Base-by-base conservation (phyloP, 2,888 invertebrate species). In the Stomorhina lunata region DNA sequence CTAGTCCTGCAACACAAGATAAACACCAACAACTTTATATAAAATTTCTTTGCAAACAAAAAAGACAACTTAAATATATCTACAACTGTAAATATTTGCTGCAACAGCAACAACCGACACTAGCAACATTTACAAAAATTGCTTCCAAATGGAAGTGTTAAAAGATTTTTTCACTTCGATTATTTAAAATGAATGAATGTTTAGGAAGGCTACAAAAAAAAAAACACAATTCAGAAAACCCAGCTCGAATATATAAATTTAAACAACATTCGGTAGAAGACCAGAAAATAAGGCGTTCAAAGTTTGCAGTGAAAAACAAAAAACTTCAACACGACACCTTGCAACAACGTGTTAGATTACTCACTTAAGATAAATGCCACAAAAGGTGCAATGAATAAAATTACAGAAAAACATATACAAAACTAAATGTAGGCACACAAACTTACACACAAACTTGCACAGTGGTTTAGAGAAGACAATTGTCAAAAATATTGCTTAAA, bases 111-210 rank as follows among this genome's bases (percentile, higher is more conserved):
- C n/a, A 25, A 40, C 29, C 69, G 53, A 48, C 66, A 73, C 17
- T 59, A 75, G 43, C 65, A 66, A 75, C 55, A 82, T 75, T 43
- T n/a, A n/a, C n/a, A n/a, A 65, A 83, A 84, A 84, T 80, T 82
- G 84, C 81, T 84, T 69, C 81, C 77, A 85, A 84, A 84, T 80
- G 80, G 86, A 86, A 86, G 85, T 86, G 88, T 86, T 86, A 87
- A 89, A 88, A 85, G 86, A 86, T 86, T 85, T 86, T 81, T 85
- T 85, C 85, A 85, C 83, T 83, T 72, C 84, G 89, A 89, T 32
- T 61, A 32, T 63, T 66, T 59, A 59, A 81, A 76, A 81, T 81
- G 71, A 81, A 81, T 81, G 77, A 77, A 77, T 76, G 59, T 63
- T 75, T 80, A 65, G 76, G 61, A 25, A 80, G 61, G 53, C 73